Evolutionary conservation across 2,797 vertebrate species (phyloP).

Genomic region (Nannoperca obscura): DNA sequence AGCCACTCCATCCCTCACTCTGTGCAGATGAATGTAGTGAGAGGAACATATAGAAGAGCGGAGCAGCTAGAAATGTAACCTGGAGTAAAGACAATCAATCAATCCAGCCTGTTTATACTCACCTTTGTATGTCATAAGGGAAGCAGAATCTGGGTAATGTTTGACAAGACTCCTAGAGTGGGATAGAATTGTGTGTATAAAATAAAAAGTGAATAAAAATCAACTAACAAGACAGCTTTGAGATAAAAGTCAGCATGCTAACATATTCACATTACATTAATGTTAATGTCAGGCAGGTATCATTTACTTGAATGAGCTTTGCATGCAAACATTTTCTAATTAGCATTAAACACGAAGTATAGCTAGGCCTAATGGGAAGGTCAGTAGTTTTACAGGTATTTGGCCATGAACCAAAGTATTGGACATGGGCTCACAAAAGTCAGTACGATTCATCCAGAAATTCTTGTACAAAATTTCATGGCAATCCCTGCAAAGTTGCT

Average conservation of each 20-base stretch:
- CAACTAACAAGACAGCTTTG: not conserved
- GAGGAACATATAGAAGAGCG: not conserved
- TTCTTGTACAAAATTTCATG: not conserved
- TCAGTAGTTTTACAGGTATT: not conserved
- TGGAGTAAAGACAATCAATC: not conserved
- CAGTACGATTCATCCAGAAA: not conserved
- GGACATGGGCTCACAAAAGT: not conserved
- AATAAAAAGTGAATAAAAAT: not conserved
- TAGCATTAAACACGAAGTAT: not conserved
- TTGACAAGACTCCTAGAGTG: constrained; percentile 85
- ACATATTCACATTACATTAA: not conserved
- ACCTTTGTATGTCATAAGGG: constrained; percentile 92
- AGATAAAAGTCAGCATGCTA: not conserved
- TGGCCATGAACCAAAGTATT: too few relatives aligned
- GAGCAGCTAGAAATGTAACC: not conserved
- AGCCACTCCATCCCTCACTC: constrained; percentile 76
- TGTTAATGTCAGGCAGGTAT: too few relatives aligned
- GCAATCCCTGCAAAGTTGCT: not conserved
- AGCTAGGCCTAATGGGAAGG: not conserved
- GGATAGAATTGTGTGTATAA: constrained; percentile 9
- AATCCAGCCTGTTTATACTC: constrained; percentile 16
- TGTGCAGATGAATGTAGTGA: constrained; percentile 44
- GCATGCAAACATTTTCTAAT: not conserved
- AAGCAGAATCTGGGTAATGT: constrained; percentile 91
- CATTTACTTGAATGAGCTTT: not conserved